Base-by-base conservation (phyloP, 2,888 invertebrate species). In the Shargacucullia verbasci region DNA sequence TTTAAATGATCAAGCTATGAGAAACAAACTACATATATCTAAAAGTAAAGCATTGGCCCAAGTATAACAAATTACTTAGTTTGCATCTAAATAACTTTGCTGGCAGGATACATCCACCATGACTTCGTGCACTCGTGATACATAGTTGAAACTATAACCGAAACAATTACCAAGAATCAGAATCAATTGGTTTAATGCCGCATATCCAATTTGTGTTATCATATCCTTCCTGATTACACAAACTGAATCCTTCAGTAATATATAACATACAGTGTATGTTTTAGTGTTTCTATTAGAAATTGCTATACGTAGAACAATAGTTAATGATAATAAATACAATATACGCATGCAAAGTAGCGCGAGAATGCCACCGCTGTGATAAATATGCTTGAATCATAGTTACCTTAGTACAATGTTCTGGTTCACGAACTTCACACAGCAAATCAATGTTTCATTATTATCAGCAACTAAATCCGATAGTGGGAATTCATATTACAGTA, bases 131-230 rank as follows among this genome's bases (percentile, higher is more conserved):
- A 34, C 12, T 37, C 31, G 14, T 59, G 20, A 10, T 3, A 20
- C 7, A 35, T 15, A 39, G 27, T 38, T 9, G 29, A 9, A 56
- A 48, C 15, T 12, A 35, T 10, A 52, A 20, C 9, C 12, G 13
- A 44, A n/a, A 13, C 40, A 46, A 49, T 64, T 48, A 67, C 38
- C 9, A 54, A 48, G 50, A 25, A 15, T 70, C 38, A 11, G 33
- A 45, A 43, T 46, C 65, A 68, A 68, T 68, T 68, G 54, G 11
- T 40, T 34, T 58, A 72, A 64, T 64, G 40, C 56, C 40, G 65
- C 56, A 63, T 64, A 68, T 65, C 76, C 76, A 62, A 62, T 75
- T 68, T 53, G 44, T 60, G 54, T 59, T 71, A 54, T 63, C 69
- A 50, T 58, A 71, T 73, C 68, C 70, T 55, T 50, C 61, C 62